Percentiles rank a stretch among this genome's conserved stretches.
phyloP scores from a whole-genome alignment of 1,140 invertebrate genomes.

The Drosophila ananassae region DNA sequence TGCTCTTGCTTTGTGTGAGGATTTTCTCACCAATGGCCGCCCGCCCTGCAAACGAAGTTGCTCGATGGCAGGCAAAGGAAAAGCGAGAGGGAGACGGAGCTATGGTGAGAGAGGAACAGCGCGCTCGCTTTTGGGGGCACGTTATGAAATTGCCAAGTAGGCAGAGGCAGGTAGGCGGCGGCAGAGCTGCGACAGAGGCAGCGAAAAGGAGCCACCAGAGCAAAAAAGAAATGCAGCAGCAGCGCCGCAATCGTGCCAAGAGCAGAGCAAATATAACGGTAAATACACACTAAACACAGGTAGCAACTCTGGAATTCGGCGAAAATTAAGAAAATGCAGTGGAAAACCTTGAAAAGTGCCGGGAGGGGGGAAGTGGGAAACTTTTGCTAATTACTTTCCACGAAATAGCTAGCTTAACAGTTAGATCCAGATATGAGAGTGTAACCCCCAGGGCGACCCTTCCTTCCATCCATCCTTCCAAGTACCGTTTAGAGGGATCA shows the following conservation, averaged over 20 bases:
- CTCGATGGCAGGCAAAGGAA: conserved; percentile 7
- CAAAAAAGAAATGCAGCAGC: conserved; percentile 55
- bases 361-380: background rate
- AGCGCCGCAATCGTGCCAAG: conserved; percentile 70
- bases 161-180: conserved; percentile 50
- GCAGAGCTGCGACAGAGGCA: conserved; percentile 11
- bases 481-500: conserved; percentile 78
- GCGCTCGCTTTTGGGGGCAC: conserved; percentile 66
- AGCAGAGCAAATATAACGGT: conserved; percentile 65
- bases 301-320: conserved; percentile 8
- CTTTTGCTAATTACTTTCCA: background rate
- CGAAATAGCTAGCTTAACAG: background rate
- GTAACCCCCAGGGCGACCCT: conserved; percentile 37
- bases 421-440: conserved; percentile 22
- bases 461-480: background rate
- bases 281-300: conserved; percentile 38
- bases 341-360: conserved; percentile 1
- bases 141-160: conserved; percentile 72
- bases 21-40: conserved; percentile 55
- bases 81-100: conserved; percentile 15
- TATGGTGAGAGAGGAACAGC: conserved; percentile 38
- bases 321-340: background rate
- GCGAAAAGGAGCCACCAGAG: conserved; percentile 50
- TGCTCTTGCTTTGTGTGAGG: conserved; percentile 29
- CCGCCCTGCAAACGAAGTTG: conserved; percentile 65